Base-by-base conservation (phyloP, 2,113 vertebrate species). In the Chrysemys picta region DNA sequence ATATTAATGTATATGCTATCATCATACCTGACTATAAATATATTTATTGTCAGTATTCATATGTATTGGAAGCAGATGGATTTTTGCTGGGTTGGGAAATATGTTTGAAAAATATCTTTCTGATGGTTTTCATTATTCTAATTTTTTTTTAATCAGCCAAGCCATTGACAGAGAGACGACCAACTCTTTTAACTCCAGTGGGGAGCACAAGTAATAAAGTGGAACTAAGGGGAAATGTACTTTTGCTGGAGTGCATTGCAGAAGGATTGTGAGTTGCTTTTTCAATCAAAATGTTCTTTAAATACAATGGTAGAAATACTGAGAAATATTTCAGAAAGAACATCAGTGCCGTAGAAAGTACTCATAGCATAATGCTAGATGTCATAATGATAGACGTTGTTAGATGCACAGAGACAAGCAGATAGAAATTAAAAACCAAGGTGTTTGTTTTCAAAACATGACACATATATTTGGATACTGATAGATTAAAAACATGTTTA, bases 211-310 rank as follows among this genome's bases (percentile, higher is more conserved):
- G 99, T 97, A 98, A 97, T 97, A 99, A 98, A 97, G 98, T 98
- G 89, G 99, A 99, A 54, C 97, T 99, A 94, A 99, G 99, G 98
- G 99, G 99, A 97, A 98, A 99, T 83, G 97, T 98, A 75, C 98
- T 99, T 96, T 98, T 99, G 83, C 97, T 99, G 95, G 99, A 99
- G 97, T 99, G 99, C 93, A 99, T 99, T 12, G 99, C 99, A 38
- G 99, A 99, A 95, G 99, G 99, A 97, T 97, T 99, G 99, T 99
- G 97, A 99, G 99, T 99, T 89, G 79, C 62, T 80, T 94, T 91
- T 92, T 81, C 85, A 49, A 27, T 62, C 56, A 92, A 47, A 1
- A 2, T 42, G 22, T 90, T 93, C 35, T 93, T 78, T 76, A 54
- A 89, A 75, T 82, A 81, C 29, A 91, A 90, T 21, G 80, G 9